A percentile compares a stretch with the other conserved stretches of the same genome.
Conservation (phyloP, 2,113 vertebrate species). For the Synodontis membranacea region DNA sequence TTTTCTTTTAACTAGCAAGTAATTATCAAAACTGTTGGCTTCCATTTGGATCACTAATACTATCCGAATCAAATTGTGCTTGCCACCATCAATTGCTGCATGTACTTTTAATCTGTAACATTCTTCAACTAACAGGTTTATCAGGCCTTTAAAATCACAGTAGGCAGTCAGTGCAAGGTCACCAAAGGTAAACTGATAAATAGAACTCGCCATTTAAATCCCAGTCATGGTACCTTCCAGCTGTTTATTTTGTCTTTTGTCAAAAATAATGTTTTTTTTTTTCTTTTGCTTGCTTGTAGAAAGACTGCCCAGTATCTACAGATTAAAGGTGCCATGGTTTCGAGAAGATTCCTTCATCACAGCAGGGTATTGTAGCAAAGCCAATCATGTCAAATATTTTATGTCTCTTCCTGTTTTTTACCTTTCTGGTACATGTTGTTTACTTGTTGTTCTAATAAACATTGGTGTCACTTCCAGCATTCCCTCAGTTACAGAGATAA, state of each 20-base stretch:
- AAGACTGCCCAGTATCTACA: constrained; percentile 82
- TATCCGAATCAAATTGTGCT: neutral
- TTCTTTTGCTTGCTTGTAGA: constrained; percentile 67
- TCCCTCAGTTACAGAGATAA: constrained; percentile 83
- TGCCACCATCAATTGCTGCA: neutral
- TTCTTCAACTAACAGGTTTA: constrained; percentile 79
- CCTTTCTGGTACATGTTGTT: neutral
- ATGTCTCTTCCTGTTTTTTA: neutral
- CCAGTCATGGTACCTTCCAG: too few species aligned
- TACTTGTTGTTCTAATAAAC: neutral
- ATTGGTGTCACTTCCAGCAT: constrained; percentile 62
- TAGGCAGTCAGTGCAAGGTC: constrained; percentile 82
- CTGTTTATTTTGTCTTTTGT: neutral
- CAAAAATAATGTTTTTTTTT: neutral
- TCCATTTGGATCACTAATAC: neutral
- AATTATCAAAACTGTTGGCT: neutral
- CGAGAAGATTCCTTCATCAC: constrained; percentile 84
- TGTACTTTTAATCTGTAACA: neutral
- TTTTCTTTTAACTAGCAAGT: neutral
- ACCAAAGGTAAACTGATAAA: constrained; percentile 75
- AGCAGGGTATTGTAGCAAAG: constrained; percentile 72
- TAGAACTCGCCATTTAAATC: neutral
- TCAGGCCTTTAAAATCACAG: constrained; percentile 87
- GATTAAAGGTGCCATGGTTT: constrained; percentile 89
- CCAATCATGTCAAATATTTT: neutral